phyloP scores from a whole-genome alignment of 2,888 invertebrate species.

The Hirtodrosophila histrioides region DNA sequence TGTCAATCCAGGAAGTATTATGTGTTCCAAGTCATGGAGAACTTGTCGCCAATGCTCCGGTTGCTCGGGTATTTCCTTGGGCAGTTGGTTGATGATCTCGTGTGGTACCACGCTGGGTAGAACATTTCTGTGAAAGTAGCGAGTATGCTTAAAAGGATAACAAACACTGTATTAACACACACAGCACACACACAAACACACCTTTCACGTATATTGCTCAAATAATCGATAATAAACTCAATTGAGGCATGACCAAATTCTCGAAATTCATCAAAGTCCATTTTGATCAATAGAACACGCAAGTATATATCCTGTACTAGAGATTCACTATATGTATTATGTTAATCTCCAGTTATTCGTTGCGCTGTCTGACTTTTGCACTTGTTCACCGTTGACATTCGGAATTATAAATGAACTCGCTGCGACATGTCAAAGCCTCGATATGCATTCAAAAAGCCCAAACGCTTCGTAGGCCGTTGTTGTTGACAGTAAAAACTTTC shows the following conservation, averaged over 20 bases:
- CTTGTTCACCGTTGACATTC: constrained; percentile 78
- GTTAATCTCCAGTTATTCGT: constrained; percentile 1
- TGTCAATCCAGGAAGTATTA: constrained; percentile 73
- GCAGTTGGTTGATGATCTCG: constrained; percentile 65
- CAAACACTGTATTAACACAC: constrained; percentile 13
- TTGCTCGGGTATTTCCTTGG: constrained; percentile 72
- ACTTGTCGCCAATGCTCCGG: constrained; percentile 72
- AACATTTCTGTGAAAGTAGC: constrained; percentile 62
- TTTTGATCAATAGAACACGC: constrained; percentile 77
- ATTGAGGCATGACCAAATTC: constrained; percentile 94
- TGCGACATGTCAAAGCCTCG: constrained; percentile 52
- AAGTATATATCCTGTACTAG: constrained; percentile 35
- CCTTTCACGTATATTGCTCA: constrained; percentile 92
- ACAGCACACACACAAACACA: constrained; percentile 79
- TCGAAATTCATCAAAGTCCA: constrained; percentile 92
- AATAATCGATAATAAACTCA: constrained; percentile 96
- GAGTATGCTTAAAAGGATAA: constrained; percentile 30
- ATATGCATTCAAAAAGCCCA: constrained; percentile 40
- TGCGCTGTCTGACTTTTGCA: constrained; percentile 54
- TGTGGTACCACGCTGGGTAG: constrained; percentile 60
- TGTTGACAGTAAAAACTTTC: constrained; percentile 42
- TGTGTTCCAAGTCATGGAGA: constrained; percentile 68
- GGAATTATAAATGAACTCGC: constrained; percentile 62
- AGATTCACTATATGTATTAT: constrained; percentile 2
- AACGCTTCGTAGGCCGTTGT: constrained; percentile 35